Base-by-base conservation (phyloP, 2,888 invertebrate species). In the Scaptomyza tumidula region DNA sequence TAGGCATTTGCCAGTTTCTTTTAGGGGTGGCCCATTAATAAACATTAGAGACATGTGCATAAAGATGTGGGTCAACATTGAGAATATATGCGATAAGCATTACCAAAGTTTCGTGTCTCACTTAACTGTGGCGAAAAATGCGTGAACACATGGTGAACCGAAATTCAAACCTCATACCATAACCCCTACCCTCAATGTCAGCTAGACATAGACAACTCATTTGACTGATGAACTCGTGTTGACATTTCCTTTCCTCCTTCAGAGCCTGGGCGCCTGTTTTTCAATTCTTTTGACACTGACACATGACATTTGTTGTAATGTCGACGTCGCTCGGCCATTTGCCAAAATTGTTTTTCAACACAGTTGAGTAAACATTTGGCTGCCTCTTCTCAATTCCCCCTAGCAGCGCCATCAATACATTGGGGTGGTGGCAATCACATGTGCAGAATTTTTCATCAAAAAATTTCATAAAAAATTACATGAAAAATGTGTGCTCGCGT, bases 181-280 rank as follows among this genome's bases (percentile, higher is more conserved):
- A 27, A 14, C 56, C 75, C 62, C 39, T 14, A 6, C 24, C 16
- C 43, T 13, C 13, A 13, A 14, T 24, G 35, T 41, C 54, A 46
- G 52, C 16, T 45, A 44, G 56, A 59, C 89, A 83, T 68, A 86
- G 84, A 88, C 88, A 88, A 85, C 84, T 90, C 90, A 86, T 90
- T 89, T 90, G 90, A 91, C 91, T 90, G 91, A 90, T 91, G 90
- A 90, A 90, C 90, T 86, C 86, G 74, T 86, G 88, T 86, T 86
- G 89, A 89, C 86, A 86, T 88, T 82, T 88, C 79, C 83, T 71
- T 70, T 85, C 67, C 86, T 72, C 49, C 73, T 75, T 43, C 48
- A 24, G 41, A 14, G 63, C 50, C 61, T 43, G 61, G 31, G 33
- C 54, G 69, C 55, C 69, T 62, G 70, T 53, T 63, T 73, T 80